Conservation (phyloP, 2,888 invertebrate species). For the Anodontia alba region DNA sequence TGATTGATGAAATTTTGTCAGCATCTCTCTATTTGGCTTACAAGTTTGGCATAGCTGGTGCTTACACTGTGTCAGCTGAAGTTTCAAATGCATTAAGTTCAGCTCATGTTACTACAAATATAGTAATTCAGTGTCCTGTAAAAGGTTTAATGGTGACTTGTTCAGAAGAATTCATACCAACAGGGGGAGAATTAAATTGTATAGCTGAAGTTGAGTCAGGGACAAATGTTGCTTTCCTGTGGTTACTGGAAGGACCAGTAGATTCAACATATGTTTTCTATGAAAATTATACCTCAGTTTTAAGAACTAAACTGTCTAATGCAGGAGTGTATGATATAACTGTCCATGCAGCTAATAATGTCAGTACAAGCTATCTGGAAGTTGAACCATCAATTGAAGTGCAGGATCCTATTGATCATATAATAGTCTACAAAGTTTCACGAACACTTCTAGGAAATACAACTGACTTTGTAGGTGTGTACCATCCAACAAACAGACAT, state of each 20-base stretch:
- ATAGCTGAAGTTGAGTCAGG: conserved; percentile 69
- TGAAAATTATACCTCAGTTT: conserved; percentile 38
- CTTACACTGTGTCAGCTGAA: conserved; percentile 57
- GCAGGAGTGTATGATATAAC: conserved; percentile 47
- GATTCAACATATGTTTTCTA: conserved; percentile 8
- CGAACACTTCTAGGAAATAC: conserved; percentile 37
- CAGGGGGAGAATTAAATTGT: conserved; percentile 62
- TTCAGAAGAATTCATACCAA: conserved; percentile 42
- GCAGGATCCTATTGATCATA: conserved; percentile 41
- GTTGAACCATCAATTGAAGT: conserved; percentile 38
- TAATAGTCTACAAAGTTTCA: conserved; percentile 32
- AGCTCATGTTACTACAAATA: conserved; percentile 41
- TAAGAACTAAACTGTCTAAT: conserved; percentile 36
- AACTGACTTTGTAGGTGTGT: conserved; percentile 29
- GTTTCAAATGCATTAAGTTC: conserved; percentile 64
- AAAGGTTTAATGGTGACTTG: conserved; percentile 59
- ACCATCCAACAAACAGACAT: conserved; percentile 22
- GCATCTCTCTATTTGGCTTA: conserved; percentile 43
- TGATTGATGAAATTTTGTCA: conserved; percentile 40
- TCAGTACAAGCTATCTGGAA: conserved; percentile 27
- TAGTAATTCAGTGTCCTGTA: conserved; percentile 68
- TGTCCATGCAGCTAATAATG: conserved; percentile 50
- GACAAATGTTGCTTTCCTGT: conserved; percentile 71
- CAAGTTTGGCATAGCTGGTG: conserved; percentile 62
- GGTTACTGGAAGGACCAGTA: conserved; percentile 62